Base-by-base conservation (phyloP, 2,888 invertebrate species). In the Autographa gamma region DNA sequence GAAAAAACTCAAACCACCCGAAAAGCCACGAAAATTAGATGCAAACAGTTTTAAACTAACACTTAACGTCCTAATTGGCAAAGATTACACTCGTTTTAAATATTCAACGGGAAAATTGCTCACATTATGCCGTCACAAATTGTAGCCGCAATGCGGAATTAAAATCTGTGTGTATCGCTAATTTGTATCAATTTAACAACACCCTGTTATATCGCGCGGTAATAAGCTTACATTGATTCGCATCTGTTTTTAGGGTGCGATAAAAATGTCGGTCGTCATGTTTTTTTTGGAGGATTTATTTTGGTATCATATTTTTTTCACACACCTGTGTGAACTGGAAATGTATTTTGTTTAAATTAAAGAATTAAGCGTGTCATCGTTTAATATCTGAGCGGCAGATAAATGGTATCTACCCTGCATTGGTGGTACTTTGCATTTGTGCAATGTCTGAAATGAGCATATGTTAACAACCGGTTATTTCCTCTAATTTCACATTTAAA, bases 181-280 rank as follows among this genome's bases (percentile, higher is more conserved):
- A 83, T 79, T 84, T 80, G 79, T 75, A 81, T 75, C 74, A 82
- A 80, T 84, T 82, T 76, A 66, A 78, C 71, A 70, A 63, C 48
- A 68, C 16, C 41, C 60, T 56, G 69, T 66, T 74, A 38, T 62
- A 76, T 82, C 52, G 62, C 18, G 43, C 60, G 73, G 61, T 76
- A 71, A 65, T 75, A 66, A 74, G 71, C 73, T 69, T 65, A 56
- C 66, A 77, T 71, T 18, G 68, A 77, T 61, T 13, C 63, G 9
- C 25, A 14, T 52, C n/a, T 63, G 43, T 63, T 59, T 34, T 38
- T 16, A 56, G 18, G 34, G 41, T 41, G 11, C 60, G 32, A 41
- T 25, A 25, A 43, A 65, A 58, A 48, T 18, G 19, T 25, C 52
- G 16, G 62, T 60, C 43, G 59, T 65, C 58, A 43, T 38, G 38